Evolutionary conservation across 2,113 vertebrate species (phyloP).

Genomic region (Nansenia antarctica): DNA sequence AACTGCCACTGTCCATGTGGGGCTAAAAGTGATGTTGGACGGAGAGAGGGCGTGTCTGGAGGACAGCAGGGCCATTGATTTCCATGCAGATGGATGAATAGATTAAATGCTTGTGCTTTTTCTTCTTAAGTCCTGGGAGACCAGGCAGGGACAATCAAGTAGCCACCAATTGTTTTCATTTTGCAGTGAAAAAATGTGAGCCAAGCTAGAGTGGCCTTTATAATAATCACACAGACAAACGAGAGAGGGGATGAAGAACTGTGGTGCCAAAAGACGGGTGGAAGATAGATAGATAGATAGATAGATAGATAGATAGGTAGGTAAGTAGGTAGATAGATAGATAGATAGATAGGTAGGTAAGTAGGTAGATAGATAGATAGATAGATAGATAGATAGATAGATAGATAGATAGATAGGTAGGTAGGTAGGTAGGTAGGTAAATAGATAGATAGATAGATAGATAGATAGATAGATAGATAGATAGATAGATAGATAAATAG

Average conservation of each 20-base stretch:
- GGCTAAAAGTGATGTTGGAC: background rate
- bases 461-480: no score
- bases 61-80: slow-evolving; percentile 65
- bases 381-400: no score
- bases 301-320: no score
- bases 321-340: no score
- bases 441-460: no score
- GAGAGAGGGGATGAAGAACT: slow-evolving; percentile 42
- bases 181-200: slow-evolving; percentile 47
- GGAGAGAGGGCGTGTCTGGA: slow-evolving; percentile 43
- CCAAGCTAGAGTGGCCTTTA: slow-evolving; percentile 53
- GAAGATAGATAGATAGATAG: slow-evolving; percentile 12
- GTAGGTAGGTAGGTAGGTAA: no score
- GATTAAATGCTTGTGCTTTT: slow-evolving; percentile 60
- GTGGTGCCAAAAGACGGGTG: slow-evolving; percentile 24
- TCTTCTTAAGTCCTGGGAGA: slow-evolving; percentile 45
- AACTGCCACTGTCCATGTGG: no score
- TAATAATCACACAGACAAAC: slow-evolving; percentile 68
- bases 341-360: no score
- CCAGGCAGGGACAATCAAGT: slow-evolving; percentile 63
- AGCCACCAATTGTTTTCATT: slow-evolving; percentile 62
- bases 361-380: no score
- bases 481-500: no score
- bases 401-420: background rate
- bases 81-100: slow-evolving; percentile 63